Base-by-base conservation (phyloP, 2,888 invertebrate genomes). In the Philhelius pedissequus region DNA sequence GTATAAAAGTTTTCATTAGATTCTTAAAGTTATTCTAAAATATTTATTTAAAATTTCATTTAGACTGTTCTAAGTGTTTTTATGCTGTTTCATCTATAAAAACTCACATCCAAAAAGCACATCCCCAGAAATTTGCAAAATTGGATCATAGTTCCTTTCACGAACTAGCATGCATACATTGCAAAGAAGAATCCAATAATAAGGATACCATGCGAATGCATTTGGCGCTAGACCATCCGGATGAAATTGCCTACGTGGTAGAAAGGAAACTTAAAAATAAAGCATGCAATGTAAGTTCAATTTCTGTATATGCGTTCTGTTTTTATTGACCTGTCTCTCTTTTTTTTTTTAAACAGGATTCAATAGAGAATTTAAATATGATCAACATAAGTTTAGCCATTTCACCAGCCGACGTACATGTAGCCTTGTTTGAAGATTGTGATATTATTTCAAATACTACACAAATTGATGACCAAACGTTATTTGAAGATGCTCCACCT, bases 211-310 rank as follows among this genome's bases (percentile, higher is more conserved):
- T 80, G 69, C 58, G 27, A 45, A 8, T 40, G 4, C 84, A 84
- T 27, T 20, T 84, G 43, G 84, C 75, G 8, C 20, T 22, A 18
- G 48, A 54, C 9, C 84, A 84, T 60, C 84, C 84, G 1, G 66
- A 75, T 40, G 80, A 75, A n/a, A 43, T 75, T 20, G n/a, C 40
- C 0, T 80, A 54, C 15, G 40, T 80, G 2, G 71, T 52, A 0
- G 60, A 75, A 27, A 64, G 84, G 15, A 60, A 48, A 22, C 32
- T 80, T 7, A 71, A 40, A n/a, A 62, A 13, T 11, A 15, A 6
- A 4, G 0, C 13, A 15, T 11, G 9, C 22, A 27, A 6, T 30
- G 83, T 83, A 7, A 81, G 70, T 76, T 11, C n/a, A 38, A 20
- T 30, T 3, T 22, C n/a, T 22, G 25, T 18, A 2, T 25, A 13